Conservation (phyloP, 2,888 invertebrate genomes). For the Apamea monoglypha region DNA sequence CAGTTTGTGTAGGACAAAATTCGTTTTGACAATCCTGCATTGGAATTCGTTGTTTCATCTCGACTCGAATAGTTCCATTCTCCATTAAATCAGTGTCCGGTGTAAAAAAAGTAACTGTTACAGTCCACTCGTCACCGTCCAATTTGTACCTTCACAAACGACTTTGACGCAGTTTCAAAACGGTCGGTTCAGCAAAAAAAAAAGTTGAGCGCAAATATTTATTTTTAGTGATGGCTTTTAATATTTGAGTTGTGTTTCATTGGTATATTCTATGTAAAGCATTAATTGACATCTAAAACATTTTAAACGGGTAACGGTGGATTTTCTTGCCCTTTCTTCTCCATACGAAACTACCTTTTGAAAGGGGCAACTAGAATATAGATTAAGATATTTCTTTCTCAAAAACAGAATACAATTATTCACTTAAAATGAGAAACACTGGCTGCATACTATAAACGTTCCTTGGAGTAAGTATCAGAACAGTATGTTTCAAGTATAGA, state of each 20-base stretch:
- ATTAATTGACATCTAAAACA: neutral
- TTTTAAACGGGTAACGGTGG: too few relatives aligned
- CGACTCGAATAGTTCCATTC: constrained; percentile 16
- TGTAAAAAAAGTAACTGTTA: constrained; percentile 29
- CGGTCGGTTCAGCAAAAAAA: neutral
- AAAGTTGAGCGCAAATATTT: constrained; percentile 9
- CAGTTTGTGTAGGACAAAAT: constrained; percentile 16
- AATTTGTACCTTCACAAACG: constrained; percentile 50
- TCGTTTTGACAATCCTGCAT: constrained; percentile 28
- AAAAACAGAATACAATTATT: too few relatives aligned
- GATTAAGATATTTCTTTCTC: too few relatives aligned
- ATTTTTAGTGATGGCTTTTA: constrained; percentile 6
- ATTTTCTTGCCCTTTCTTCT: neutral
- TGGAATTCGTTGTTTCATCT: constrained; percentile 16
- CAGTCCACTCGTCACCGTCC: constrained; percentile 45
- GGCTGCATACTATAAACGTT: too few relatives aligned
- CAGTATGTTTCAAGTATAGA: too few relatives aligned
- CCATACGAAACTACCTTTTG: neutral
- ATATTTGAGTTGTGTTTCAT: constrained; percentile 3
- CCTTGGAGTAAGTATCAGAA: too few relatives aligned
- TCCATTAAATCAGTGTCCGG: constrained; percentile 39
- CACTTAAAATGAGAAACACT: too few relatives aligned
- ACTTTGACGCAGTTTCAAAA: constrained; percentile 19
- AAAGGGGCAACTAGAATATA: neutral
- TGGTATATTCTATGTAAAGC: neutral